These are phyloP conservation scores for Lomographa bimaculata DNA, from an alignment of 2,888 invertebrate genomes.

Conservation along the genomic window DNA sequence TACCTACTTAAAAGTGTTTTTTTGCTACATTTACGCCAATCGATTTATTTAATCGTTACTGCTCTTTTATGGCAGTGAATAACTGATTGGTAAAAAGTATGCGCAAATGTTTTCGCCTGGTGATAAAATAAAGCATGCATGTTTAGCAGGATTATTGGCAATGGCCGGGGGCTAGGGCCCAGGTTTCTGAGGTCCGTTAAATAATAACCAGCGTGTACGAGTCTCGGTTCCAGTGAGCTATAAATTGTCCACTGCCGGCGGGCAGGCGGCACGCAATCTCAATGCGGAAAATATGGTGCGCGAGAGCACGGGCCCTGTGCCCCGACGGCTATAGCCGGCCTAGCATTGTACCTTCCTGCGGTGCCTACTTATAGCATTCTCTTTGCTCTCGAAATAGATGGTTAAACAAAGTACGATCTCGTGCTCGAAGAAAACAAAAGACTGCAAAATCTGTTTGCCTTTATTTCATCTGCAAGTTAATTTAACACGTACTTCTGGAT, in stretches of 20 bases:
- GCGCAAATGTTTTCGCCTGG: constrained; percentile 33
- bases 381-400: constrained; percentile 15
- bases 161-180: constrained; percentile 66
- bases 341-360: constrained; percentile 28
- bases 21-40: constrained; percentile 28
- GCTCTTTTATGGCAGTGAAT: constrained; percentile 7
- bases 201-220: constrained; percentile 69
- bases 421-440: constrained; percentile 5
- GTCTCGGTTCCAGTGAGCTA: constrained; percentile 64
- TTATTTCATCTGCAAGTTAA: no score
- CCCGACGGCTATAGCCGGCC: constrained; percentile 15
- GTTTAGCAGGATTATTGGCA: constrained; percentile 62
- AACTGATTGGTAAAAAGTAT: constrained; percentile 12
- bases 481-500: no score
- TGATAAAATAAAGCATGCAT: constrained; percentile 56
- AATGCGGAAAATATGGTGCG: constrained; percentile 74
- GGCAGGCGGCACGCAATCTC: constrained; percentile 80
- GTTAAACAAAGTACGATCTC: constrained; percentile 6
- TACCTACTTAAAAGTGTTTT: constrained; percentile 35
- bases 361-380: constrained; percentile 7
- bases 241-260: constrained; percentile 78
- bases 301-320: constrained; percentile 22
- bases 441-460: no score
- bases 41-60: constrained; percentile 18
- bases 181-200: constrained; percentile 62